These are phyloP conservation scores for Charaxes varanes DNA, from an alignment of 1,140 invertebrate species.

Conservation along the genomic window DNA sequence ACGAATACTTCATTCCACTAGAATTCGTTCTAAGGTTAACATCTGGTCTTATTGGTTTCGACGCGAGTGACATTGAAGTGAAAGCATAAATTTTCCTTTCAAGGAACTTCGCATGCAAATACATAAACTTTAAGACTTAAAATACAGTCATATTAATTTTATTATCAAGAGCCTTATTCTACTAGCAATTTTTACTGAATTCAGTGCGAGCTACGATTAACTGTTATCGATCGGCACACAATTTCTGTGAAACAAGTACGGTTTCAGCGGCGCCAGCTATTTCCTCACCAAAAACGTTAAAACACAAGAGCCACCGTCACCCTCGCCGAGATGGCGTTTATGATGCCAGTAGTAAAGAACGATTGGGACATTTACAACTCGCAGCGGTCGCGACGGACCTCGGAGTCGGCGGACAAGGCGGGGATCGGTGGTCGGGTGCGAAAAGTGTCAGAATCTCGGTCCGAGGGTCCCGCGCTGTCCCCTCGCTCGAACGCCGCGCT, in stretches of 20 bases:
- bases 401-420: slow-evolving; percentile 82
- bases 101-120: slow-evolving; percentile 14
- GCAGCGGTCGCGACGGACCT: slow-evolving; percentile 81
- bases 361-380: slow-evolving; percentile 94
- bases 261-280: slow-evolving; percentile 36
- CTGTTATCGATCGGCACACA: slow-evolving; percentile 24
- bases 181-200: slow-evolving; percentile 6
- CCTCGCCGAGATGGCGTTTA: slow-evolving; percentile 86
- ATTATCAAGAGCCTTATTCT: background rate
- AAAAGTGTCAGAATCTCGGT: slow-evolving; percentile 88
- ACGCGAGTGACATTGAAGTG: slow-evolving; percentile 64
- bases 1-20: slow-evolving; percentile 67
- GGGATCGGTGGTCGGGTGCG: slow-evolving; percentile 77
- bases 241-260: slow-evolving; percentile 25
- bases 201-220: slow-evolving; percentile 13
- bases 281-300: slow-evolving; percentile 63
- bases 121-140: slow-evolving; percentile 9
- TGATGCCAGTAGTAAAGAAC: slow-evolving; percentile 95
- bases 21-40: slow-evolving; percentile 68
- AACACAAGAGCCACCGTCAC: slow-evolving; percentile 51
- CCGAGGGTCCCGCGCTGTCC: slow-evolving; percentile 84
- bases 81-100: slow-evolving; percentile 38
- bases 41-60: slow-evolving; percentile 45
- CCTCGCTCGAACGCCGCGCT: slow-evolving; percentile 79
- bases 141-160: background rate